Base-by-base conservation (phyloP, 2,113 vertebrate genomes). In the Marmota flaviventris region DNA sequence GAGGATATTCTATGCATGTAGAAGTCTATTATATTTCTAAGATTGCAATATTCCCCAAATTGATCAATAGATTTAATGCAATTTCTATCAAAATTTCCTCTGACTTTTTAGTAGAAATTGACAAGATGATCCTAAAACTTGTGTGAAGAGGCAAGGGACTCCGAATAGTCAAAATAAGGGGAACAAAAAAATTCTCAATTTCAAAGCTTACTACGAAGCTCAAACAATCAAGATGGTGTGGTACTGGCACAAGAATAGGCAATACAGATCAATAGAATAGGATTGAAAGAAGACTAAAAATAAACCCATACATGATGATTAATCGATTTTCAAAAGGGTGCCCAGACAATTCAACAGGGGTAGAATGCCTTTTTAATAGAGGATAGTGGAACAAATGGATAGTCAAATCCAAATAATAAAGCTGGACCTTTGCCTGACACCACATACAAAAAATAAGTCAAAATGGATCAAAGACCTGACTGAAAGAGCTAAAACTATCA, bases 161-260 rank as follows among this genome's bases (percentile, higher is more conserved):
- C n/a, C 76, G 29, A 87, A 90, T 45, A 79, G 14, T 81, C 88
- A 67, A 94, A 96, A 91, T 69, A 61, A 96, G 34, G 90, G 56
- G 8, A 56, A 73, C 34, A 70, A n/a, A 63, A 63, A 70, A 89
- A n/a, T 77, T 97, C 69, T 94, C 16, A 53, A 87, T 86, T 75
- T 89, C 6, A 86, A 87, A 97, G 79, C 63, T 87, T 85, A 72
- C 24, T 95, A 58, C 61, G 87, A 92, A 86, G n/a, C 42, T 56
- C 56, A 8, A 67, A 22, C 69, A 75, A 48, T 39, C n/a, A 65
- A 76, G 32, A 63, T 12, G 13, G 13, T 61, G 2, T 39, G n/a
- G 8, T 56, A 91, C 16, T 39, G 27, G 73, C 45, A 65, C 58
- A 85, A 81, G 53, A 91, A 76, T 1, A 85, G 25, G 69, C 16